Percentiles rank a stretch among this genome's conserved stretches.
Evolutionary conservation across 2,888 invertebrate species (phyloP).

Genomic region (Megastigmus dorsalis): DNA sequence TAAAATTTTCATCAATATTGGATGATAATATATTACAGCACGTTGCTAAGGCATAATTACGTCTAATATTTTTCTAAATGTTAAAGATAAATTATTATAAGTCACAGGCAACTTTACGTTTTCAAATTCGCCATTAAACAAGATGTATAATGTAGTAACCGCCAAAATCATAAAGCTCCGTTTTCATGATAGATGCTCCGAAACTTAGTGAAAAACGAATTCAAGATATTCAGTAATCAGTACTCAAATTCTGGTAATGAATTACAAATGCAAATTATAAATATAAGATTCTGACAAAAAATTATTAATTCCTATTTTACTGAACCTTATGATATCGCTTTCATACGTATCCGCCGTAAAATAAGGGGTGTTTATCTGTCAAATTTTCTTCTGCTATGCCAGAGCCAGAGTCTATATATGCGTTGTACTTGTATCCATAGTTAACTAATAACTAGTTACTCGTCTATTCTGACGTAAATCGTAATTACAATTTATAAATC

Average conservation of each 20-base stretch:
- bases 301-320: no score
- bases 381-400: constrained; percentile 40
- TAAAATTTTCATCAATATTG: neutral
- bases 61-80: neutral
- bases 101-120: constrained; percentile 26
- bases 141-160: constrained; percentile 38
- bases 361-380: constrained; percentile 18
- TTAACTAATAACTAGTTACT: neutral
- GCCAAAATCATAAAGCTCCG: constrained; percentile 43
- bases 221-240: no score
- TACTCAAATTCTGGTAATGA: no score
- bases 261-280: no score
- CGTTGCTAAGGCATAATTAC: neutral
- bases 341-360: constrained; percentile 4
- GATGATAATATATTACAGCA: neutral
- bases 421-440: neutral
- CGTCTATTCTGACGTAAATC: neutral
- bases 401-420: neutral
- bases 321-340: neutral
- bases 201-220: neutral
- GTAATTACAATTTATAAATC: neutral
- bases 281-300: neutral
- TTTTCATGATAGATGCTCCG: constrained; percentile 18
- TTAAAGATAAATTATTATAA: neutral
- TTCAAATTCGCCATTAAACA: constrained; percentile 50